phyloP scores from a whole-genome alignment of 2,113 vertebrate genomes.

The Bombycilla garrulus region DNA sequence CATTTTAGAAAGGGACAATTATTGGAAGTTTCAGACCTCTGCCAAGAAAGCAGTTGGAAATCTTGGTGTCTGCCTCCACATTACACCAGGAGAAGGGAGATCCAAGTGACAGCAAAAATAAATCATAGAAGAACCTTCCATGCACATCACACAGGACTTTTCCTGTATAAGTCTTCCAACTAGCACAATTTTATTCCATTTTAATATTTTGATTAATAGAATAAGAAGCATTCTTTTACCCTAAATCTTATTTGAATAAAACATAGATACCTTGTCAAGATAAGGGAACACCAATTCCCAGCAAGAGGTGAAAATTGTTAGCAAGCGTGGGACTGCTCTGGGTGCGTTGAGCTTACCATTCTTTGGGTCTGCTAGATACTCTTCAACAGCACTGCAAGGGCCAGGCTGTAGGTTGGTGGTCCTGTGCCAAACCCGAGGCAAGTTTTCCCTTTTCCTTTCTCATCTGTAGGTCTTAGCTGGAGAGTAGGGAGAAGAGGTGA shows the following conservation, averaged over 20 bases:
- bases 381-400: background rate
- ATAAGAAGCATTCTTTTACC: background rate
- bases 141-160: background rate
- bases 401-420: background rate
- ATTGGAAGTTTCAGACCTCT: background rate
- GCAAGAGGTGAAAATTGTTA: background rate
- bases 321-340: background rate
- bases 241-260: background rate
- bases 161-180: background rate
- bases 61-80: background rate
- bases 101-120: background rate
- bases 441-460: background rate
- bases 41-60: background rate
- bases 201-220: background rate
- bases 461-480: background rate
- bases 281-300: background rate
- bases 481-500: background rate
- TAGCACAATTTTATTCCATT: background rate
- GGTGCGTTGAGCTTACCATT: background rate
- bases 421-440: background rate
- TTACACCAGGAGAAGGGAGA: background rate
- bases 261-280: background rate
- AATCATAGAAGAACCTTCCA: background rate
- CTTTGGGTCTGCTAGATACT: background rate
- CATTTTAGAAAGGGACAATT: background rate